Base-by-base conservation (phyloP, 1,140 invertebrate species). In the Leptinotarsa lineolata region DNA sequence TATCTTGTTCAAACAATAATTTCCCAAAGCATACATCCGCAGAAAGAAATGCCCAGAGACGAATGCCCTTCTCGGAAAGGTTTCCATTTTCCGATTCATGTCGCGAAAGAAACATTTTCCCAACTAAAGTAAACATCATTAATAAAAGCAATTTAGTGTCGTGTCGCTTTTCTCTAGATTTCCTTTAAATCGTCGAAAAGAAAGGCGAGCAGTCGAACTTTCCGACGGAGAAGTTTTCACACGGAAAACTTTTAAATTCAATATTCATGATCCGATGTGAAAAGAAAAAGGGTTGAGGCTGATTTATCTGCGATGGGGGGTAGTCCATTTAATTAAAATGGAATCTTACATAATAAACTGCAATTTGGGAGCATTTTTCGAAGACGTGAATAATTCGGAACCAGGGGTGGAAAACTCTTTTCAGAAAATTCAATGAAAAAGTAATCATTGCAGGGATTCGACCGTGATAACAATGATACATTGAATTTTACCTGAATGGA, bases 101-200 rank as follows among this genome's bases (percentile, higher is more conserved):
- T 63, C 58, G 69, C 69, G 69, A 44, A 71, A 44, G 69, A 45
- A 63, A 71, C 61, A 63, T 71, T 71, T 63, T 44, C 18, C 69
- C 69, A 58, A 59, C 58, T 71, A 63, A 39, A 63, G 77, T 77
- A 79, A 79, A 79, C 75, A 79, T 79, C 77, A 79, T 79, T 79
- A 79, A 79, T 79, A 79, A 79, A 79, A 76, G 73, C 75, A 79
- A 79, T 79, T 79, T 79, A 58, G 45, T 61, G 65, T n/a, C 65
- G 66, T 71, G 74, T 74, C 74, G 74, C 22, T 75, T 75, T 67
- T 61, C 77, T 72, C 60, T 63, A 76, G 77, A 78, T 78, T 78
- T 78, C 73, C 76, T 74, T 79, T 79, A 77, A 79, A 79, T 77
- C 75, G 77, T 61, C 74, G 64, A 13, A 68, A 75, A 72, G 74